Conservation (phyloP, 2,797 vertebrate genomes). For the Podargus strigoides region DNA sequence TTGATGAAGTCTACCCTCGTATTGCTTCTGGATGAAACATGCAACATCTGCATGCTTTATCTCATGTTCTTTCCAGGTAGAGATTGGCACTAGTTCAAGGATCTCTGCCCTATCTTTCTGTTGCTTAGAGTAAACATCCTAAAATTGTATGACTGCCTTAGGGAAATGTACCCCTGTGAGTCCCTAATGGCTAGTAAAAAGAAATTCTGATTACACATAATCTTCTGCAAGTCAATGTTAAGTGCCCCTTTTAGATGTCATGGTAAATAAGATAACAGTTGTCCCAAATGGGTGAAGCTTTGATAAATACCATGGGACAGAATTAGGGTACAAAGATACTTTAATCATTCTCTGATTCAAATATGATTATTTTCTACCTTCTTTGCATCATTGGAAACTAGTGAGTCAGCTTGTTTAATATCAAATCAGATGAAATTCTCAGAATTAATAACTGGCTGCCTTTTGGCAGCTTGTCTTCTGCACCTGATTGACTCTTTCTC, state of each 20-base stretch:
- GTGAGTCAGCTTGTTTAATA: background rate
- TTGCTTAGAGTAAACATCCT: background rate
- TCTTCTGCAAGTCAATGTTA: background rate
- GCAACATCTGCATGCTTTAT: background rate
- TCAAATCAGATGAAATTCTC: background rate
- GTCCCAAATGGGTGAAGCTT: background rate
- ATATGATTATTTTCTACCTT: background rate
- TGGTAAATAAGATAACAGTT: background rate
- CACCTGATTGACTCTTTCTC: background rate
- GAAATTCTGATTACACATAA: background rate
- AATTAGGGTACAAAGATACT: background rate
- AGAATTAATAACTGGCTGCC: background rate
- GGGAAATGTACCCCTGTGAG: background rate
- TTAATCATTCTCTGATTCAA: background rate
- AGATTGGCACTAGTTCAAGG: background rate
- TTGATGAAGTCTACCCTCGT: background rate
- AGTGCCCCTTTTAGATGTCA: background rate
- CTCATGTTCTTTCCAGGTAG: background rate
- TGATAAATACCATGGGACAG: background rate
- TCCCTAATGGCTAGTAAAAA: background rate
- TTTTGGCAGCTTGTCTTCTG: slow-evolving; percentile 8
- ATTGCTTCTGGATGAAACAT: background rate
- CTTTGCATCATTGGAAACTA: background rate
- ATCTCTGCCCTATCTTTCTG: background rate
- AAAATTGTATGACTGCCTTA: background rate